Evolutionary conservation across 2,888 invertebrate genomes (phyloP), one percentile per base, ranked within the genome.

Genomic region (Congeria kusceri): DNA sequence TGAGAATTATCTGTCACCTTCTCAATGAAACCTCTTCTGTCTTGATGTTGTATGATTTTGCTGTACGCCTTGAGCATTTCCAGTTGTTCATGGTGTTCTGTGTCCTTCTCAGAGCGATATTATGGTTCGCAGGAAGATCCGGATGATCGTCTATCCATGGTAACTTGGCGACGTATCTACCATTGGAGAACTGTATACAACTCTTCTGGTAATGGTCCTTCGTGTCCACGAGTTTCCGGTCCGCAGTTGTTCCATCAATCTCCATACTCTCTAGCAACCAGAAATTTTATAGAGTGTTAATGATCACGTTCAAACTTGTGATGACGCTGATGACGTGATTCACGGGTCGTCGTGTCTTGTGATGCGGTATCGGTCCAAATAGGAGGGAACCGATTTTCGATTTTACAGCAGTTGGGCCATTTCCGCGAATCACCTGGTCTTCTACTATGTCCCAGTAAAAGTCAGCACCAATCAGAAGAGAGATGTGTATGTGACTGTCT

Each of bases 401-500:
- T 20, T 65, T 65, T 9, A 65, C 65, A n/a, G 53, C 32, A 9
- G 65, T 53, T 53, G 65, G 65, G 28, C 65, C 47, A 13, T 53
- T 29, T 47, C 65, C 65, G 23, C 28, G 53, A 7, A 63, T 25
- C 11, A 25, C 15, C 1, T 11, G 47, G 46, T 63, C 63, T 47
- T 63, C 27, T 25, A 63, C 23, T 11, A 65, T 53, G 53, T 65
- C 56, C 65, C 29, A 65, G 29, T 65, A 65, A 39, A 53, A 29
- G 39, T 65, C 65, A 4, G 65, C 81, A 13, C 81, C 81, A 18
- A 84, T 84, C 18, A 82, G 59, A 13, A 77, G 47, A 25, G 73
- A 71, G 1, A 84, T 59, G 4, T 27, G 13, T 32, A 84, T 73
- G 3, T 25, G 18, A 3, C 67, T 57, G 7, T 70, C 57, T 4